Evolutionary conservation across 2,113 vertebrate species (phyloP), one percentile per base, ranked within the genome.

Genomic region (Rousettus leschenaultii): DNA sequence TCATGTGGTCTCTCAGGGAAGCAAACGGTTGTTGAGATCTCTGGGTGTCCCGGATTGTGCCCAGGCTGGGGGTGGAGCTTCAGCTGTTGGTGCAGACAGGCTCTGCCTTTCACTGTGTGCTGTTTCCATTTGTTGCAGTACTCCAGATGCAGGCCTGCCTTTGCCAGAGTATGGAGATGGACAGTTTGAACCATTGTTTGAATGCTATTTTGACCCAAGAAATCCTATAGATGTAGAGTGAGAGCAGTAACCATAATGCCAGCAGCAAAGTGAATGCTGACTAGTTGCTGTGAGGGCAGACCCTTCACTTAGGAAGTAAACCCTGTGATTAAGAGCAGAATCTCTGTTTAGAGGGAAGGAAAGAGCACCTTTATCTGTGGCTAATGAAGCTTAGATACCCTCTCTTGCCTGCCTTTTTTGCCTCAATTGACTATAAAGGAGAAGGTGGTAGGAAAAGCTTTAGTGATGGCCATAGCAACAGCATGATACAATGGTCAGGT

Each of bases 101-200:
- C 35, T 83, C 86, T 95, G 78, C 84, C 59, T 96, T 94, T 91
- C 70, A 70, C 6, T 79, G 0, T n/a, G 38, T 89, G 85, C 66
- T 59, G 5, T 95, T 89, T 59, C 22, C 55, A 57, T 92, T 85
- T 85, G 65, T 92, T 94, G 40, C 15, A 30, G 55, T 74, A 80
- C 0, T 1, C 78, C 88, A 79, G 83, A 84, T 94, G 88, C 40
- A 84, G 88, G 48, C 55, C 55, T 84, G 2, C 40, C 61, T 71
- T 94, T 91, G 53, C 78, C 55, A 45, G 28, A n/a, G 53, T 78
- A 73, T 0, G 8, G 57, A 57, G 28, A 68, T 95, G 59, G 79
- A 38, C 45, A 88, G 19, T 57, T 91, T 61, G 75, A 84, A 57
- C 61, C 61, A 33, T 71, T 83, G 53, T 88, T 71, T 43, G 40